Evolutionary conservation across 1,140 invertebrate genomes (phyloP).

Genomic region (Rhyzopertha dominica): DNA sequence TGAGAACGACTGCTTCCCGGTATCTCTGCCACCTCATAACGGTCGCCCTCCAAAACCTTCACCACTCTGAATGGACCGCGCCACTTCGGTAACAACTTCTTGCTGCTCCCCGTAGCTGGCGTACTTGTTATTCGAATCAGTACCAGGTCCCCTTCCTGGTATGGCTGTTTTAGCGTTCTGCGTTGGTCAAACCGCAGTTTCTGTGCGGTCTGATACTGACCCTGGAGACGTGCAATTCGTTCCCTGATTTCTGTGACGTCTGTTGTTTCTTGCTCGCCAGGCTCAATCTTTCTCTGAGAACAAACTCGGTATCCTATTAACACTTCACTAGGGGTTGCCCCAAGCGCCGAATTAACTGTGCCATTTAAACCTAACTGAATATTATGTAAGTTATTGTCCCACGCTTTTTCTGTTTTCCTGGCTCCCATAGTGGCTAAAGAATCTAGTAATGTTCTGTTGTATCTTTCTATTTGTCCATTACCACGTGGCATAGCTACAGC

Average conservation of each 20-base stretch:
- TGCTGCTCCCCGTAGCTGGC: conserved; percentile 21
- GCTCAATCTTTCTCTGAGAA: conserved; percentile 10
- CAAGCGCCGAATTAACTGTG: conserved; percentile 8
- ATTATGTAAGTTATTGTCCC: conserved; percentile 5
- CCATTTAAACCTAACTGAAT: conserved; percentile 12
- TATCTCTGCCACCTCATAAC: conserved; percentile 28
- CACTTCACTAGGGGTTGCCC: conserved; percentile 6
- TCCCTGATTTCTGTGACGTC: conserved; percentile 6
- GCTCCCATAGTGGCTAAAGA: conserved; percentile 6
- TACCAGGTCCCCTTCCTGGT: conserved; percentile 3
- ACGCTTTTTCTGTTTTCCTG: neutral
- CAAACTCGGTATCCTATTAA: conserved; percentile 6
- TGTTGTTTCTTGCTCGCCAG: neutral
- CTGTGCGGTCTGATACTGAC: conserved; percentile 10
- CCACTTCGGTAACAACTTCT: conserved; percentile 26
- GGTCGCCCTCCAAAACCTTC: conserved; percentile 26
- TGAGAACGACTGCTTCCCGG: conserved; percentile 9
- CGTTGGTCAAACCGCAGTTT: conserved; percentile 18
- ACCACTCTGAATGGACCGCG: conserved; percentile 26
- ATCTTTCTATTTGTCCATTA: conserved; percentile 35
- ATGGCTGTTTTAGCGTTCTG: neutral
- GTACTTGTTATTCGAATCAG: conserved; percentile 17
- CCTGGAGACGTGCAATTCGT: conserved; percentile 7
- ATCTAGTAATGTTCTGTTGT: conserved; percentile 29
- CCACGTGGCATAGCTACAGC: conserved; percentile 24